A percentile compares a stretch with the other conserved stretches of the same genome.
Evolutionary conservation across 2,797 vertebrate species (phyloP).

Genomic region (Perodicticus potto): DNA sequence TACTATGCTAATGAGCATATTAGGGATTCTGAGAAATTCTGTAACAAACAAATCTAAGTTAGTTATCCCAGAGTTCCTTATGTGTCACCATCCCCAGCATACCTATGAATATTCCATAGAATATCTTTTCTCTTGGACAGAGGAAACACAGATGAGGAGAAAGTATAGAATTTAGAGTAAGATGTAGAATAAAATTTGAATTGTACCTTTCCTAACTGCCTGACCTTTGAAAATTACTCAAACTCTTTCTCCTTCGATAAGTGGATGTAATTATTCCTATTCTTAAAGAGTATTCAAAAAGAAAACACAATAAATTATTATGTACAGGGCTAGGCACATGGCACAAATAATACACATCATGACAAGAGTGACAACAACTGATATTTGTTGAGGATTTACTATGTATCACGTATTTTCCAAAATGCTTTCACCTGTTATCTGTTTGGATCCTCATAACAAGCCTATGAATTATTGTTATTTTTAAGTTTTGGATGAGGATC

Average conservation of each 20-base stretch:
- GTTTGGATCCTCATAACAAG: not conserved
- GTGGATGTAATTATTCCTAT: not conserved
- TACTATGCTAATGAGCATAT: not conserved
- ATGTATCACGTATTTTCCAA: not conserved
- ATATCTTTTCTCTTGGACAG: not conserved
- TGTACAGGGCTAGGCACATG: not conserved
- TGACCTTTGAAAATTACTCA: slow-evolving; percentile 4
- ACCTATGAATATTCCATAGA: not conserved
- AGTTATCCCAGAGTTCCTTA: not conserved
- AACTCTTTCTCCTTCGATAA: not conserved
- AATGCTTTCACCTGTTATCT: not conserved
- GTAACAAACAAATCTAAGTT: not conserved
- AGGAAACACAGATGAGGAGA: not conserved
- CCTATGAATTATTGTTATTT: not conserved
- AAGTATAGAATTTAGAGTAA: not conserved
- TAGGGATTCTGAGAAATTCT: not conserved
- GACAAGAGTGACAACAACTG: not conserved
- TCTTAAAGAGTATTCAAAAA: not conserved
- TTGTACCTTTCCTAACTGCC: not conserved
- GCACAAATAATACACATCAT: not conserved
- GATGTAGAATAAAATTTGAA: not conserved
- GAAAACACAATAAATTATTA: not conserved
- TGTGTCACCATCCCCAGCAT: not conserved
- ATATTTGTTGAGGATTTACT: not conserved
- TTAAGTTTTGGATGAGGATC: not conserved